Base-by-base conservation (phyloP, 2,888 invertebrate species). In the Metopia argyrocephala region DNA sequence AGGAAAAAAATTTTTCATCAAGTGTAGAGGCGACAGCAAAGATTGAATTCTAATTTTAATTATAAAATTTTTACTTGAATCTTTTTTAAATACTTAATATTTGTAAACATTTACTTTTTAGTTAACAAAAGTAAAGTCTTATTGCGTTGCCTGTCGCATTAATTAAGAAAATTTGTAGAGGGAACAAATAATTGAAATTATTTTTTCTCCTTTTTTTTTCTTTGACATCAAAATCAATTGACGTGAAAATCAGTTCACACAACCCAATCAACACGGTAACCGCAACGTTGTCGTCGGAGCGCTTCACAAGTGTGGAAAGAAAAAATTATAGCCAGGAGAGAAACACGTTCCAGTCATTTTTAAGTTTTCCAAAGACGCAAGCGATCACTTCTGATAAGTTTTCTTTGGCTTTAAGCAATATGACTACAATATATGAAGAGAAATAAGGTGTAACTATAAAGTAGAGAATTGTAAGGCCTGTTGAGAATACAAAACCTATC, bases 1-100 rank as follows among this genome's bases (percentile, higher is more conserved):
- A 85, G 85, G 85, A 86, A 85, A 85, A 86, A 86, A 87, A 85
- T 84, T 84, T 86, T 85, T 88, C 86, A 86, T 86, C 87, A 86
- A 86, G 87, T 86, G 86, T 86, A 88, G 87, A 87, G 88, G 88
- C 87, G 85, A 84, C 84, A 83, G 69, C 79, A 78, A 82, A 84
- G 80, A 78, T 73, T 82, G 80, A 38, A 83, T 79, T 83, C 83
- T 84, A 76, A 85, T 85, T 86, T 84, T 76, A 68, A 82, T 79
- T 85, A 68, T 75, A 65, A 61, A 57, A 70, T 18, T 64, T 70
- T 78, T 70, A 74, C 61, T 68, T 23, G 46, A 68, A 74, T 38
- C 38, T 12, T 75, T 81, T 81, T 73, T 56, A 66, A 64, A 18
- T n/a, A 62, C 62, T 71, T 54, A 54, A 71, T 50, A 74, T 66